Evolutionary conservation across 2,113 vertebrate species (phyloP).

Genomic region (Chlorocebus sabaeus): DNA sequence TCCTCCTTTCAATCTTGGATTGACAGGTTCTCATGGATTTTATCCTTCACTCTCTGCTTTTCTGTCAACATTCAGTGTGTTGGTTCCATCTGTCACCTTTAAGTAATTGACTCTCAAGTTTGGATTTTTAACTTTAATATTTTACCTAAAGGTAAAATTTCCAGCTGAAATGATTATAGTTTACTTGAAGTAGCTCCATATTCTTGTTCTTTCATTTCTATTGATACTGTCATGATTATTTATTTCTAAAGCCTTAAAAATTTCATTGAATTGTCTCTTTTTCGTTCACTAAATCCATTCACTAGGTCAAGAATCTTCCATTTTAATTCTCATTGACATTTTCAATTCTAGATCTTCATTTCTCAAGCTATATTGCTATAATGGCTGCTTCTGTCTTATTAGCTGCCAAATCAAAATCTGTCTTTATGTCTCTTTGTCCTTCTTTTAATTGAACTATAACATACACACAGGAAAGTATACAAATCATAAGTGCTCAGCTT

Average conservation of each 20-base stretch:
- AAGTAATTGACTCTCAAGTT: neutral
- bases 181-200: neutral
- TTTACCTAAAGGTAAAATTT: slow-evolving; percentile 9
- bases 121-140: neutral
- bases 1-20: neutral
- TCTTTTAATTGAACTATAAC: neutral
- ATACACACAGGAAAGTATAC: neutral
- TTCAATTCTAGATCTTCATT: neutral
- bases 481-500: neutral
- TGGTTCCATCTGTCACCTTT: neutral
- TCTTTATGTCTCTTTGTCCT: neutral
- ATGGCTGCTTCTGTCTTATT: neutral
- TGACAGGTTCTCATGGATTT: neutral
- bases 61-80: neutral
- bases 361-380: slow-evolving; percentile 1
- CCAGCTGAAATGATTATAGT: neutral
- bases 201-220: neutral
- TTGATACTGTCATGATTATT: neutral
- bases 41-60: neutral
- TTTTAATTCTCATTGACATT: neutral
- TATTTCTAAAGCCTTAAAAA: neutral
- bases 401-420: neutral
- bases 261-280: neutral
- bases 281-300: neutral
- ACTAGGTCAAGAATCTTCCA: neutral